Evolutionary conservation across 2,888 invertebrate species (phyloP), one percentile per base, ranked within the genome.

Genomic region (Aspidapion aeneum): DNA sequence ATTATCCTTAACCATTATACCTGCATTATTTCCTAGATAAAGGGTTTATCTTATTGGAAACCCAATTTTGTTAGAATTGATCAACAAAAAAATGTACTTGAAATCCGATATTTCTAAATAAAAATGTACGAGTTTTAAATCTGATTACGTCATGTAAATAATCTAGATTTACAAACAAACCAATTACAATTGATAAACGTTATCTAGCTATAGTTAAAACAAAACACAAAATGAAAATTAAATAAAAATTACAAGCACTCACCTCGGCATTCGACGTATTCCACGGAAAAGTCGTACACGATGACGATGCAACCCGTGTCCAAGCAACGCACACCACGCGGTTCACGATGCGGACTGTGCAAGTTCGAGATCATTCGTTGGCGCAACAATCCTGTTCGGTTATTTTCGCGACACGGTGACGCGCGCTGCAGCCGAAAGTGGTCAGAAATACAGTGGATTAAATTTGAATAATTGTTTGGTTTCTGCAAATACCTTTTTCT

Each of bases 201-300:
- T n/a, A n/a, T n/a, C 35, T 35, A 35, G 3, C 35, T 35, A 35
- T 7, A 35, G 35, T 12, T 35, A 35, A 7, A 7, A 35, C 3
- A 35, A 35, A 35, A 7, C 35, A 35, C 35, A 35, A 35, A 35
- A n/a, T n/a, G n/a, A n/a, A n/a, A 35, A 35, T 7, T 35, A 35
- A 35, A 35, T 35, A 35, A 35, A 35, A 35, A 22, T 57, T 19
- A 12, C 51, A 60, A 64, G 21, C 20, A 64, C 65, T 57, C 55
- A 70, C 71, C 69, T 68, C 66, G 65, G 68, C 71, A 71, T 71
- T 68, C 69, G 69, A 65, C 35, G 35, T 35, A 35, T 35, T 35
- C 3, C 5, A 12, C 3, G 5, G 35, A 35, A 3, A 35, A 3
- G 5, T 3, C 3, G 12, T 12, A 35, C 3, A 7, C 3, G 35